Base-by-base conservation (phyloP, 2,888 invertebrate species). In the Drosophila siamana region DNA sequence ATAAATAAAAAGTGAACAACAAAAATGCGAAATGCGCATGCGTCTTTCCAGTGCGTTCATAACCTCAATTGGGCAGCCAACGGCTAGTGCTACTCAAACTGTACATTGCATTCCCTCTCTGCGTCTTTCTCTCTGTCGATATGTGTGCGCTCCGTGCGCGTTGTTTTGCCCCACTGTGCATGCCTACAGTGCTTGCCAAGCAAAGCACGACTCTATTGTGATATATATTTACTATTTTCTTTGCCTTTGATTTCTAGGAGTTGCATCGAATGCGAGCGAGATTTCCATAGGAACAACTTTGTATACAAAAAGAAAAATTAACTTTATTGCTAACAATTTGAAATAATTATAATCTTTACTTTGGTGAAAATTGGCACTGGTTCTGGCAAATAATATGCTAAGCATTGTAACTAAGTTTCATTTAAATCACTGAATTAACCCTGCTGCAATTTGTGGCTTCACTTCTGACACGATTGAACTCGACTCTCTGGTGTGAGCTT, bases 71-170 rank as follows among this genome's bases (percentile, higher is more conserved):
- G 11, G 16, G 19, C 13, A 8, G 19, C 4, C 4, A 7, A 48
- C 22, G 22, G 13, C 63, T n/a, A 52, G 47, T 60, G 50, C 61
- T 69, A 24, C 55, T 64, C 41, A 62, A 68, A 68, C 84, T 83
- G 78, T 83, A 57, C 54, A 70, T 40, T 44, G 36, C 36, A 9
- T 7, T 4, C 7, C 50, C 54, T 52, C 19, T 57, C 11, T 30
- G 15, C 40, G 38, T 59, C 4, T 56, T n/a, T 52, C n/a, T 55
- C n/a, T 43, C 11, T 44, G 15, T 33, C 36, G 44, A 13, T 59
- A 19, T 63, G 24, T 44, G 16, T 52, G 30, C 43, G 57, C 24
- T 30, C 8, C 57, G 19, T 59, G 36, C 30, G 28, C 40, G 8
- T 40, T 11, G n/a, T 46, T 19, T 19, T 46, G 44, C 38, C 24